These are phyloP conservation scores for Cnemophilus loriae DNA, from an alignment of 2,113 vertebrate species.

Conservation along the genomic window DNA sequence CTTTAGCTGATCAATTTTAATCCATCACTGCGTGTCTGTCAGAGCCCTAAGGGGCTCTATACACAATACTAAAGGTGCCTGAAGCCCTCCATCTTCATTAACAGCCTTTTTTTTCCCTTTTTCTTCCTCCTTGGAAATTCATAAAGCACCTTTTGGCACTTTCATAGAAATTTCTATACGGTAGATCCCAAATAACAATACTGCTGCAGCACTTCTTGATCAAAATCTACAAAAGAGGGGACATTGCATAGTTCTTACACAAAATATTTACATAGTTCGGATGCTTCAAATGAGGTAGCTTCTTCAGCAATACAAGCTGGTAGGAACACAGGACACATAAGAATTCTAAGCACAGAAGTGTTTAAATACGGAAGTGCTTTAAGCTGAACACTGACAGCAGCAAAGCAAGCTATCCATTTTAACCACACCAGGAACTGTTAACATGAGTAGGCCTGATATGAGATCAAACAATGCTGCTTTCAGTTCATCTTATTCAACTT, in stretches of 20 bases:
- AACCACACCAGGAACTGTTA: neutral
- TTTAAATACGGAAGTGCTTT: neutral
- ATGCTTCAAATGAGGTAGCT: neutral
- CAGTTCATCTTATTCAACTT: neutral
- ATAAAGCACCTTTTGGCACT: neutral
- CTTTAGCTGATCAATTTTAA: neutral
- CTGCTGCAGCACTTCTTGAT: neutral
- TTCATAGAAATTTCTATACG: neutral
- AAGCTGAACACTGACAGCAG: neutral
- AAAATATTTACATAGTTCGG: neutral
- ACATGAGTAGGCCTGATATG: neutral
- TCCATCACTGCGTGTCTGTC: neutral
- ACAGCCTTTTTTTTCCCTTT: neutral
- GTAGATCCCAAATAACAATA: neutral
- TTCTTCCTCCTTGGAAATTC: neutral
- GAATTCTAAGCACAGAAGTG: neutral
- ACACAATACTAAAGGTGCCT: neutral
- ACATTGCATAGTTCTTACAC: neutral
- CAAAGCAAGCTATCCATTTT: neutral
- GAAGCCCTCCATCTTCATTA: neutral
- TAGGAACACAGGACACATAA: neutral
- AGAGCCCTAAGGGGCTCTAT: neutral
- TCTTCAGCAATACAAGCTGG: neutral
- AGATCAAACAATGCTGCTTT: neutral
- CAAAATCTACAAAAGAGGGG: neutral